Evolutionary conservation across 2,888 invertebrate genomes (phyloP).

Genomic region (Epinotia bilunana): DNA sequence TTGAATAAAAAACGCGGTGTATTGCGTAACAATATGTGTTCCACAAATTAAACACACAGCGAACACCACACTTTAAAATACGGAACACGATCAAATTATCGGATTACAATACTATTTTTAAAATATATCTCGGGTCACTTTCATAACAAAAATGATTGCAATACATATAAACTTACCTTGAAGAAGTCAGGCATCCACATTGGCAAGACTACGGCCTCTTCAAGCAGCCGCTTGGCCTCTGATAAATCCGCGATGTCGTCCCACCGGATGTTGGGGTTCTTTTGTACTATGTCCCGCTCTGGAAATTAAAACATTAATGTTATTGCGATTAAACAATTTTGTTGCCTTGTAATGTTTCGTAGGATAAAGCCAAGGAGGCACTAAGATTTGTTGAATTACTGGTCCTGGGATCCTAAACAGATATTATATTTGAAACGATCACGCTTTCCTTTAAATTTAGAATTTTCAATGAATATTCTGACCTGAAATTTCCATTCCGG

Average conservation of each 20-base stretch:
- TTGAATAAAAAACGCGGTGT: too few relatives aligned
- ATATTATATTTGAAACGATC: neutral
- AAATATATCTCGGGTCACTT: too few relatives aligned
- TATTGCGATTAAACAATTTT: neutral
- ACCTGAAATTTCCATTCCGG: neutral
- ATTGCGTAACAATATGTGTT: too few relatives aligned
- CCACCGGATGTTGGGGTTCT: slow-evolving; percentile 98
- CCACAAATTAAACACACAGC: too few relatives aligned
- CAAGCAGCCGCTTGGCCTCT: slow-evolving; percentile 94
- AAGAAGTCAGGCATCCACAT: slow-evolving; percentile 99
- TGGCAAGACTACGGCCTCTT: slow-evolving; percentile 98
- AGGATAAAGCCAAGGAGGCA: too few relatives aligned
- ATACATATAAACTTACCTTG: slow-evolving; percentile 85
- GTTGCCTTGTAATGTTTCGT: too few relatives aligned
- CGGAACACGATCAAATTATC: too few relatives aligned
- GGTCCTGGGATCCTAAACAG: too few relatives aligned
- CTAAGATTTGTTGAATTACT: too few relatives aligned
- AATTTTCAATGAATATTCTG: neutral
- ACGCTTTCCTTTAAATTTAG: neutral
- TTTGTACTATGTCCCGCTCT: slow-evolving; percentile 98
- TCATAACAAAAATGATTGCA: too few relatives aligned
- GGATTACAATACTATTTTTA: too few relatives aligned
- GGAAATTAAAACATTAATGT: slow-evolving; percentile 54
- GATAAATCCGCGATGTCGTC: slow-evolving; percentile 95
- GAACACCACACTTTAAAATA: too few relatives aligned